Evolutionary conservation across 2,888 invertebrate genomes (phyloP).

Genomic region (Amiota minor): DNA sequence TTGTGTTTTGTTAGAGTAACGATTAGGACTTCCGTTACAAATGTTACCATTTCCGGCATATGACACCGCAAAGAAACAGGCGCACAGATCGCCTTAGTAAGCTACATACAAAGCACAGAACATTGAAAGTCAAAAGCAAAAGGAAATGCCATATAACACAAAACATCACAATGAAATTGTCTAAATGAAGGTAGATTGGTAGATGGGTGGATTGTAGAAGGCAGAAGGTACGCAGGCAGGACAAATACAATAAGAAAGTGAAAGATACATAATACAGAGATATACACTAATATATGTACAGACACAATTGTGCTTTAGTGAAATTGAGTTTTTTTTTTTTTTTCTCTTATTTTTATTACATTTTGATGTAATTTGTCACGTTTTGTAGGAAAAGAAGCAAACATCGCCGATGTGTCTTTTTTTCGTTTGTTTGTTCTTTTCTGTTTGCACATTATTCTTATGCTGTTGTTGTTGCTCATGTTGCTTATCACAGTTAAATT

Average conservation of each 20-base stretch:
- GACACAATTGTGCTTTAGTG: not conserved
- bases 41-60: slow-evolving; percentile 13
- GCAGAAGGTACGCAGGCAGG: too few species aligned
- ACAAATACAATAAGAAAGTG: too few species aligned
- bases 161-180: not conserved
- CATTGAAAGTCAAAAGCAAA: not conserved
- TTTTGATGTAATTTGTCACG: slow-evolving; percentile 41
- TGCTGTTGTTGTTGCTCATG: slow-evolving; percentile 28
- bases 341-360: too few species aligned
- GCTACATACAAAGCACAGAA: not conserved
- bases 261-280: not conserved
- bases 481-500: slow-evolving; percentile 33
- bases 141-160: not conserved
- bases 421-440: slow-evolving; percentile 21
- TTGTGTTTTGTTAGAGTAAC: not conserved
- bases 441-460: not conserved
- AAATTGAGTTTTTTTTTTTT: slow-evolving; percentile 36
- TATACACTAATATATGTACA: not conserved
- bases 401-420: slow-evolving; percentile 46
- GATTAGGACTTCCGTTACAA: slow-evolving; percentile 25
- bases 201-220: too few species aligned
- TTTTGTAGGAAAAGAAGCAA: slow-evolving; percentile 25
- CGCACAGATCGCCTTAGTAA: not conserved
- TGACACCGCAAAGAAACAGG: slow-evolving; percentile 16
- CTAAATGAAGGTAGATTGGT: too few species aligned